These are phyloP conservation scores for Cecropterus lyciades DNA, from an alignment of 1,140 invertebrate genomes.

Conservation along the genomic window DNA sequence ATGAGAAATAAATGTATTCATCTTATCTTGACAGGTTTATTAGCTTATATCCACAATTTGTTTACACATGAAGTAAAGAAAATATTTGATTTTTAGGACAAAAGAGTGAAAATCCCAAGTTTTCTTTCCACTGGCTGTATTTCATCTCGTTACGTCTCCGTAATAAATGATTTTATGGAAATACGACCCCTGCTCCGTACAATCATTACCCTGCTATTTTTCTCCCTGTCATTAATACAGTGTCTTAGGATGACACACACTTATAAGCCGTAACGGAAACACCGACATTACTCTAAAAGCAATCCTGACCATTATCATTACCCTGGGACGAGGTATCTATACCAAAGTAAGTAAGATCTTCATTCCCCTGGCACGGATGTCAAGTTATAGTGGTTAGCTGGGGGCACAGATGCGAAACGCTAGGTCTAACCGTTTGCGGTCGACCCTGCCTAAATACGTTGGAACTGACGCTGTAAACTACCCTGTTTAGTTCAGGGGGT, in stretches of 20 bases:
- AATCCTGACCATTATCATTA: neutral
- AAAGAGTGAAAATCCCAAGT: too few species aligned
- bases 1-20: slow-evolving; percentile 6
- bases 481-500: slow-evolving; percentile 20
- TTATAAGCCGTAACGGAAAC: slow-evolving; percentile 32
- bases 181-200: neutral
- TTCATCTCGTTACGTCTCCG: too few species aligned
- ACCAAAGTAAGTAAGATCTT: neutral
- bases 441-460: slow-evolving; percentile 30
- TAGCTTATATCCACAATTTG: neutral
- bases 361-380: neutral
- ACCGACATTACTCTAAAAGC: slow-evolving; percentile 31
- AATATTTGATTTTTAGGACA: too few species aligned
- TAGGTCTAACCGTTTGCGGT: slow-evolving; percentile 32
- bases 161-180: slow-evolving; percentile 1
- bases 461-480: slow-evolving; percentile 27
- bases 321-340: neutral
- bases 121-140: too few species aligned
- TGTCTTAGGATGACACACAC: slow-evolving; percentile 31
- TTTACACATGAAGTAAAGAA: too few species aligned
- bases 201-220: slow-evolving; percentile 19
- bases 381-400: neutral
- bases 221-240: slow-evolving; percentile 10
- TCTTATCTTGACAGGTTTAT: neutral
- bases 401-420: slow-evolving; percentile 25